Conservation (phyloP, 2,797 vertebrate species). For the Streptopelia turtur region DNA sequence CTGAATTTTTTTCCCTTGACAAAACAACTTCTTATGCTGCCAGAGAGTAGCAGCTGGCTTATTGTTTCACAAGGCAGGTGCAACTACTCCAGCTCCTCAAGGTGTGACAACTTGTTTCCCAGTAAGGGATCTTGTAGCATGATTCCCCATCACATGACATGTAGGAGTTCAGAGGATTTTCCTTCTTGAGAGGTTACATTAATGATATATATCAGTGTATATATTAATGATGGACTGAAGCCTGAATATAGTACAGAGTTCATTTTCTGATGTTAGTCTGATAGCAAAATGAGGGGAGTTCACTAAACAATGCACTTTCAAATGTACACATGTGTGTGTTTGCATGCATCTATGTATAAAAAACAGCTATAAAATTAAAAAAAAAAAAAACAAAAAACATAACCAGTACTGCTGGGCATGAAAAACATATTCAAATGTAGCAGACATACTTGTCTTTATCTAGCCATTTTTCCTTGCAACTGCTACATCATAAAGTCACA, state of each 20-base stretch:
- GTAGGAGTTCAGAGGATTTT: constrained; percentile 34
- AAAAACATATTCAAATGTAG: background rate
- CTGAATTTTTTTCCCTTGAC: background rate
- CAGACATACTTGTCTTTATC: background rate
- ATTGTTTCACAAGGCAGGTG: background rate
- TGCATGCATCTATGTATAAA: background rate
- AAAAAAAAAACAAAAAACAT: background rate
- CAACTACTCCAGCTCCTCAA: background rate
- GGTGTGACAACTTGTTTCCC: constrained; percentile 4
- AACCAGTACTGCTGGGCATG: background rate
- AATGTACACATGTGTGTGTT: background rate
- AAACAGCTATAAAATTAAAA: background rate
- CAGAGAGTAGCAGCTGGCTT: background rate
- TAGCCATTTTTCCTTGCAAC: background rate
- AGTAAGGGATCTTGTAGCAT: background rate
- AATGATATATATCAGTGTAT: background rate
- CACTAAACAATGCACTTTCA: background rate
- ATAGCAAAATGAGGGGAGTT: background rate
- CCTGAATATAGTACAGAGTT: background rate
- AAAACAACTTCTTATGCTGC: background rate
- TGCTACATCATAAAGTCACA: background rate
- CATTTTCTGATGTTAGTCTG: background rate
- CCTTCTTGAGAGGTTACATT: background rate
- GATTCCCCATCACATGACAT: background rate
- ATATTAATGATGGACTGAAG: background rate